Evolutionary conservation across 2,888 invertebrate species (phyloP), one percentile per base, ranked within the genome.

Genomic region (Glyphotaelius pellucidus): DNA sequence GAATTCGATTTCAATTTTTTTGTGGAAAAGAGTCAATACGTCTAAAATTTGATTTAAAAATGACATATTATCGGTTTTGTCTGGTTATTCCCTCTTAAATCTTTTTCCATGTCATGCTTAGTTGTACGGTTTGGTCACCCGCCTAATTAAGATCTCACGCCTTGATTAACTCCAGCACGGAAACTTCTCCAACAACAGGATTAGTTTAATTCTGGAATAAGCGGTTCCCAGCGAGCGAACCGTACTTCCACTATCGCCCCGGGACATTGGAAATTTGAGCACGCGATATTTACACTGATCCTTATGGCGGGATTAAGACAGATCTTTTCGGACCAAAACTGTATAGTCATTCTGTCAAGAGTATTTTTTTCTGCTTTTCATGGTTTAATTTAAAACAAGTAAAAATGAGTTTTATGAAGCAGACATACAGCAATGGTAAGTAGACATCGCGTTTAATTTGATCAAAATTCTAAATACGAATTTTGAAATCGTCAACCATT

Each of bases 201-300:
- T 67, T 67, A 67, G 67, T n/a, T 67, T 67, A 67, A 67, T 67
- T n/a, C 67, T 67, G n/a, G 67, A 67, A n/a, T 67, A 67, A 67
- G 67, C 67, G 9, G 25, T 25, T 67, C 52, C 52, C 19, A 2
- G 25, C 25, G 67, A 67, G 9, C 67, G 25, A 25, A 25, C 67
- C 25, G 0, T 25, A 67, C n/a, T 67, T 25, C 52, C 19, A 15
- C 19, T 19, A 0, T 52, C 19, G 47, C 47, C 52, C 52, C 52
- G 19, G 52, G 19, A 52, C 52, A 47, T 47, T 47, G 47, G 47
- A 47, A 47, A 47, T 47, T 47, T 14, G 47, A 47, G 2, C 47
- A 47, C 47, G 47, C 52, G 52, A 52, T 52, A 52, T 52, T 52
- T 19, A 52, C 52, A 19, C 52, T 67, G n/a, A 67, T n/a, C 67